Evolutionary conservation across 1,140 invertebrate species (phyloP).

Genomic region (Galendromus occidentalis): DNA sequence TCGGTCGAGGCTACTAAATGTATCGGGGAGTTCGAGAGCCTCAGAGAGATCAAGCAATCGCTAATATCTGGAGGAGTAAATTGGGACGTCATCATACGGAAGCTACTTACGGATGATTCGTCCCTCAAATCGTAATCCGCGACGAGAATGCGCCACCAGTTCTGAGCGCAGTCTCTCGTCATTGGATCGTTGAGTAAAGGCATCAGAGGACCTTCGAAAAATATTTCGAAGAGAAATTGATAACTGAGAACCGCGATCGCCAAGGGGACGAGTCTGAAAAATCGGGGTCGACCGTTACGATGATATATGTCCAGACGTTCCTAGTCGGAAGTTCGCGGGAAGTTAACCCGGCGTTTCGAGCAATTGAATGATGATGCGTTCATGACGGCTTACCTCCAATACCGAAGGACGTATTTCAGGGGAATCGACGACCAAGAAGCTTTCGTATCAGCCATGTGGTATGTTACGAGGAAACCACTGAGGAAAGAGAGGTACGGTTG

Average conservation of each 20-base stretch:
- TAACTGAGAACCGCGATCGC: not conserved
- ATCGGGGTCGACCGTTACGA: not conserved
- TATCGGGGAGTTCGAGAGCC: too few relatives aligned
- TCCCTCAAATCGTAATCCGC: not conserved
- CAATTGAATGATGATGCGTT: too few relatives aligned
- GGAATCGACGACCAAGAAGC: not conserved
- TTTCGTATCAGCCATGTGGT: not conserved
- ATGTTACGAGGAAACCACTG: not conserved
- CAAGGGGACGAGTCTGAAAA: not conserved
- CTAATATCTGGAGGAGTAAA: too few relatives aligned
- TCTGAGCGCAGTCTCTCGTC: not conserved
- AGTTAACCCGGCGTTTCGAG: too few relatives aligned
- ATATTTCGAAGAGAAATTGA: not conserved
- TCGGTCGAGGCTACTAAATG: not conserved
- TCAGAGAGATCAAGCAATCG: too few relatives aligned
- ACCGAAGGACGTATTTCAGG: not conserved
- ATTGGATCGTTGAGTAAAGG: not conserved
- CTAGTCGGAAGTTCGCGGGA: too few relatives aligned
- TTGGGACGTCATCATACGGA: not conserved
- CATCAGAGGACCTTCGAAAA: conserved; percentile 1
- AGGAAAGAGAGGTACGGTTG: not conserved
- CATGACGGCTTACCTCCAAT: not conserved
- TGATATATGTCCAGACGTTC: too few relatives aligned
- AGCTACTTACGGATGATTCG: not conserved
- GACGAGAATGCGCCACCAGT: not conserved